Base-by-base conservation (phyloP, 2,888 invertebrate genomes). In the Philaethria dido region DNA sequence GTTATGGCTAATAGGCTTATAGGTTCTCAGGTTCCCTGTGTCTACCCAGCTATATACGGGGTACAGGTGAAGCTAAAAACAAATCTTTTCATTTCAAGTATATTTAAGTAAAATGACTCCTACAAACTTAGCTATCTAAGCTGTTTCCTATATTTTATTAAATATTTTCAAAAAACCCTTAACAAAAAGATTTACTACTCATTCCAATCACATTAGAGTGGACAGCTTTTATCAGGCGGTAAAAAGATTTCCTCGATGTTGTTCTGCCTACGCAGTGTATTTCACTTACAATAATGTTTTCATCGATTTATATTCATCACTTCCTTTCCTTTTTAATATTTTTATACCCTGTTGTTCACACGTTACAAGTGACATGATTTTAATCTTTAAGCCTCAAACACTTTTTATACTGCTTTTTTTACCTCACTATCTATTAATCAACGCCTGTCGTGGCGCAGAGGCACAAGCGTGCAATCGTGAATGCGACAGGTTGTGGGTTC, bases 191-290 rank as follows among this genome's bases (percentile, higher is more conserved):
- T 50, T n/a, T 29, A 50, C 29, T 29, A n/a, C 25, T 50, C 50
- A 50, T 29, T 25, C 2, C 29, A 55, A 39, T 55, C 55, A 39
- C 39, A 55, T 55, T 39, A 55, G 20, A 39, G 39, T 20, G 36
- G 55, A 36, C 20, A 39, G 13, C 39, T 55, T 55, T 55, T 55
- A 39, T 55, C 55, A 36, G 33, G 11, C 20, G 20, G 18, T 39
- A 14, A 39, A 55, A 55, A 39, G 55, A 55, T 14, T 39, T 39
- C 39, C 55, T 3, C 25, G 1, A 25, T n/a, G n/a, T 36, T 55
- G 39, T 14, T 36, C 33, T 39, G 20, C 55, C 55, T 55, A 55
- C 55, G 8, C 20, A 18, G 55, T 39, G 6, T 20, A 39, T 39
- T 55, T 55, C 39, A 18, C 8, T 55, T 22, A 33, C 18, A 54